Evolutionary conservation across 37 sponge, comb jelly and placozoan genomes (phyloP), one percentile per base, ranked within the genome.

Genomic region (Cliona cf. orientalis): DNA sequence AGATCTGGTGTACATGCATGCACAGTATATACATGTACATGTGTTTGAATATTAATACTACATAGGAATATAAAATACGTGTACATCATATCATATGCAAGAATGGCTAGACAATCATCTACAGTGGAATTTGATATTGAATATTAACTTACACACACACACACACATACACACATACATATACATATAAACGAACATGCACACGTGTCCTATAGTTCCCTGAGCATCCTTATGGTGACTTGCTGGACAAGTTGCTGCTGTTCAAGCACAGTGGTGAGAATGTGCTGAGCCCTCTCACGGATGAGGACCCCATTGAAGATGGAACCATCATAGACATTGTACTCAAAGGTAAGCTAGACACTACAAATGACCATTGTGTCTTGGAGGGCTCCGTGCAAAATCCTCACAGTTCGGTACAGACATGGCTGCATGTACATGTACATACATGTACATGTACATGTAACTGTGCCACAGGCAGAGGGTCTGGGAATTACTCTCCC

Each of bases 211-310:
- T 31, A 2, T 57, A 91, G 91, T 91, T 85, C 36, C 91, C 91
- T 7, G 91, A 91, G 33, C 91, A 91, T 56, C 91, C 91, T 5
- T 91, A 91, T 72, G 91, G 91, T 9, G 87, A 91, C 65, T 75
- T 91, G 17, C 33, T 33, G 1, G 71, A 77, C 7, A 91, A 91
- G 42, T 36, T 91, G 19, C 28, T 81, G 5, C 70, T 91, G 19
- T 80, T 55, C 82, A 72, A 59, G 26, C 91, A 91, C 57, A 42
- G 46, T 28, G 29, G 45, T 7, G 74, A 86, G 39, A 46, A 91
- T 42, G 17, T 37, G 0, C 79, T 91, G 38, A n/a, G 22, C 0
- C 69, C 82, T 19, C 58, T 91, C 62, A 22, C 6, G 44, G 87
- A 72, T 17, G 41, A 29, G 1, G 91, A 91, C 39, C 35, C 69